These are phyloP conservation scores for Chrysochloris asiatica DNA, from an alignment of 2,113 vertebrate species.

Conservation along the genomic window DNA sequence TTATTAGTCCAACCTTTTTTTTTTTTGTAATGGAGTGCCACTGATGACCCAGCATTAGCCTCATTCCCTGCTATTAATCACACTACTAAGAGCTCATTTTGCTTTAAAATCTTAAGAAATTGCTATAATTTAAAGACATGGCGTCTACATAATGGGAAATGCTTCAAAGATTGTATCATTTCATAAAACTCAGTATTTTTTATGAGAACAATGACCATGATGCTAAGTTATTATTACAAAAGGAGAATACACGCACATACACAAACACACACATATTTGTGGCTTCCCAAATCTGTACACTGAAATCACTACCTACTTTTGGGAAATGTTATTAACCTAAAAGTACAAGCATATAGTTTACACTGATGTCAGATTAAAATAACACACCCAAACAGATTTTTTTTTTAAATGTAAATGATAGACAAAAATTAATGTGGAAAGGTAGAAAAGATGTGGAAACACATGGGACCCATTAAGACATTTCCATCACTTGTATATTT, in stretches of 20 bases:
- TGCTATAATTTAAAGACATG: slow-evolving; percentile 89
- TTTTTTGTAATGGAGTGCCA: slow-evolving; percentile 90
- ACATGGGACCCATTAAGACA: slow-evolving; percentile 35
- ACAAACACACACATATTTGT: slow-evolving; percentile 83
- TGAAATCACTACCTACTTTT: slow-evolving; percentile 87
- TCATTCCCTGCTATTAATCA: slow-evolving; percentile 89
- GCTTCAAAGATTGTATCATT: slow-evolving; percentile 87
- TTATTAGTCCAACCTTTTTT: slow-evolving; percentile 89
- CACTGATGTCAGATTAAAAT: slow-evolving; percentile 86
- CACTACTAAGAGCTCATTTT: slow-evolving; percentile 89
- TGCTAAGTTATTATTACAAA: slow-evolving; percentile 81
- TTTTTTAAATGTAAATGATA: slow-evolving; percentile 76
- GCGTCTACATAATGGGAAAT: slow-evolving; percentile 88
- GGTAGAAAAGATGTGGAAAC: slow-evolving; percentile 47
- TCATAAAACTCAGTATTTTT: slow-evolving; percentile 83
- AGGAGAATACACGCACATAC: slow-evolving; percentile 69
- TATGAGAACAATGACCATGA: slow-evolving; percentile 83
- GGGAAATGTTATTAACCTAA: slow-evolving; percentile 86
- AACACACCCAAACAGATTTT: slow-evolving; percentile 77
- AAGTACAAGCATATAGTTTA: slow-evolving; percentile 84
- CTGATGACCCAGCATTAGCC: slow-evolving; percentile 88
- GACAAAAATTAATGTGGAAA: slow-evolving; percentile 59
- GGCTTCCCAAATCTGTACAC: slow-evolving; percentile 84
- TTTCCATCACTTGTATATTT: background rate
- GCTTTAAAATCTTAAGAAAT: slow-evolving; percentile 91